Conservation (phyloP, 2,113 vertebrate genomes). For the Abramis brama region DNA sequence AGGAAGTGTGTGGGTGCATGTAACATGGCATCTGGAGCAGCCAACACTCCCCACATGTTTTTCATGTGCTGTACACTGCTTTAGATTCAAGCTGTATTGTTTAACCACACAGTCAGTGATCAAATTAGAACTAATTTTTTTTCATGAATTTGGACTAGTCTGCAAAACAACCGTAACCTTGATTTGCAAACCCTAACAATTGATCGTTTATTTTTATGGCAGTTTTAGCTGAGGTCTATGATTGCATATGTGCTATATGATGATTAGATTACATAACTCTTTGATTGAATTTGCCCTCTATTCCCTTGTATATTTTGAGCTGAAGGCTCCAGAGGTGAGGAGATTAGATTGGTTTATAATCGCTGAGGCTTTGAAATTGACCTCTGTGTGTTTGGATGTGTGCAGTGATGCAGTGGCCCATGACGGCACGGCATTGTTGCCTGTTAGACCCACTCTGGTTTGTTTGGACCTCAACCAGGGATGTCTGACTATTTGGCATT, state of each 20-base stretch:
- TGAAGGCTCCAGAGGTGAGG: conserved; percentile 48
- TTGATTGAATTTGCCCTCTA: conserved; percentile 18
- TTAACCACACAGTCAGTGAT: conserved; percentile 22
- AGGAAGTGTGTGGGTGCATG: conserved; percentile 49
- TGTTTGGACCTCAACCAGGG: conserved; percentile 44
- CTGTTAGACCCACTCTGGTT: conserved; percentile 42
- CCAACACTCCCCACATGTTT: conserved; percentile 31
- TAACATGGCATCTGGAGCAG: conserved; percentile 48
- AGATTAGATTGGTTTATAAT: conserved; percentile 57
- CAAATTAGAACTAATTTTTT: conserved; percentile 28
- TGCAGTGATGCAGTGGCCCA: conserved; percentile 46
- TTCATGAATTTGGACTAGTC: conserved; percentile 3
- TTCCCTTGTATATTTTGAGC: conserved; percentile 39
- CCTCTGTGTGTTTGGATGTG: conserved; percentile 59
- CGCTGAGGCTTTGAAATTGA: conserved; percentile 55
- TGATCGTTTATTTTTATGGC: conserved; percentile 8
- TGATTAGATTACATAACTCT: conserved; percentile 23
- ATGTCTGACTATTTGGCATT: conserved; percentile 39
- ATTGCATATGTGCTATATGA: conserved; percentile 23
- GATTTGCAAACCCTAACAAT: conserved; percentile 29
- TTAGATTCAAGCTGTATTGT: conserved; percentile 5
- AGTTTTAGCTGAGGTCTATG: conserved; percentile 3
- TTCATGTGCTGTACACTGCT: conserved; percentile 38
- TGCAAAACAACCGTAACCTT: neutral
- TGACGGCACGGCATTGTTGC: conserved; percentile 46